Percentiles rank a stretch among this genome's conserved stretches.
phyloP scores from a whole-genome alignment of 2,888 invertebrate species.

The Latrodectus hesperus region DNA sequence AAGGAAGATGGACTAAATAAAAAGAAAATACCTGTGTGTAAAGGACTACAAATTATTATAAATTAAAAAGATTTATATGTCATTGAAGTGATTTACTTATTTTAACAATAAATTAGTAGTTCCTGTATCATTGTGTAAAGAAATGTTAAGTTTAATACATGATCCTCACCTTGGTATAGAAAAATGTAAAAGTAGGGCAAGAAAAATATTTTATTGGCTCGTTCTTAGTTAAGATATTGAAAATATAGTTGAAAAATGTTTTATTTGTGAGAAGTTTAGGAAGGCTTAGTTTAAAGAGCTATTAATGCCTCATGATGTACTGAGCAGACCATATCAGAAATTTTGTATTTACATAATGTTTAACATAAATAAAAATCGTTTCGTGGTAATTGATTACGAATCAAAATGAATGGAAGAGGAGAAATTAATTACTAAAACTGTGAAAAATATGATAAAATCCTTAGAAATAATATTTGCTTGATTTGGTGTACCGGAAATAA shows the following conservation, averaged over 20 bases:
- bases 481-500: neutral
- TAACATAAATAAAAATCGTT: no score
- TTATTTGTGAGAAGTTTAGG: no score
- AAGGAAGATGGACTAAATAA: slow-evolving; percentile 3
- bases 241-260: neutral
- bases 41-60: neutral
- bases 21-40: neutral
- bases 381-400: neutral
- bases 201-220: slow-evolving; percentile 11
- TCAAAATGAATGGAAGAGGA: neutral
- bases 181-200: slow-evolving; percentile 14
- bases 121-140: no score
- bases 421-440: neutral
- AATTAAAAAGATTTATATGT: slow-evolving; percentile 8
- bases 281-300: no score
- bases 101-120: neutral
- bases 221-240: slow-evolving; percentile 1
- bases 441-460: neutral
- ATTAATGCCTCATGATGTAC: no score
- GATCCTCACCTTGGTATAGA: neutral
- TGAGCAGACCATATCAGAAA: neutral
- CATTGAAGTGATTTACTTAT: slow-evolving; percentile 4
- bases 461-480: neutral
- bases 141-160: slow-evolving; percentile 25
- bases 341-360: no score